Evolutionary conservation across 2,113 vertebrate genomes (phyloP), one percentile per base, ranked within the genome.

Genomic region (Microcebus jonahi): DNA sequence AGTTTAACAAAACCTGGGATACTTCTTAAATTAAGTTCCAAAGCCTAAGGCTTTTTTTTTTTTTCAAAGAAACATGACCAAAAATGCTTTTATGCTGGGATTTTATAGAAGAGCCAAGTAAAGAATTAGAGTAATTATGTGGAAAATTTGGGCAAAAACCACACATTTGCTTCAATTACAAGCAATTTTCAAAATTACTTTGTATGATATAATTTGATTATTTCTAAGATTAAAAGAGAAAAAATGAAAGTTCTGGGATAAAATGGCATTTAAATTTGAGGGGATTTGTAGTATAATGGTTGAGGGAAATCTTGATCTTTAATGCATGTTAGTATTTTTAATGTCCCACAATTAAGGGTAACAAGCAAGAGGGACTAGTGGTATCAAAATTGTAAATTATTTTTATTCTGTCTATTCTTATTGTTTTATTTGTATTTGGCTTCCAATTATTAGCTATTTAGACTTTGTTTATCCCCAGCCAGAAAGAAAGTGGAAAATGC

Each of bases 111-210:
- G 73, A 95, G 14, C 31, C 76, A 92, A 88, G 29, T 92, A 36
- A 94, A 95, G 39, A 95, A 83, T 92, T 94, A 85, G 34, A 83
- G 75, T 93, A 95, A 94, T 85, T 92, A 85, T 70, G 36, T 87
- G 75, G 42, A 76, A 97, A 95, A 91, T 79, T 91, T 90, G 12
- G 67, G 45, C 36, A 77, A 96, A 94, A 86, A 70, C 14, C 34
- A 42, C 25, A 84, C 45, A 96, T 91, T 91, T 96, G 15, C 48
- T 70, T 93, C 75, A 94, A 82, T 97, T 93, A 94, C 50, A 59
- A 93, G 53, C 34, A 80, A 81, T 97, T 96, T 96, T 85, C 61
- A 89, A 91, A 96, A 96, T 83, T 89, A 70, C 11, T 42, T 91
- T 94, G 21, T n/a, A 34, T 83, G 36, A 34, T 89, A 90, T 88